A percentile compares a stretch with the other conserved stretches of the same genome.
Evolutionary conservation across 2,113 vertebrate genomes (phyloP).

Genomic region (Colossoma macropomum): DNA sequence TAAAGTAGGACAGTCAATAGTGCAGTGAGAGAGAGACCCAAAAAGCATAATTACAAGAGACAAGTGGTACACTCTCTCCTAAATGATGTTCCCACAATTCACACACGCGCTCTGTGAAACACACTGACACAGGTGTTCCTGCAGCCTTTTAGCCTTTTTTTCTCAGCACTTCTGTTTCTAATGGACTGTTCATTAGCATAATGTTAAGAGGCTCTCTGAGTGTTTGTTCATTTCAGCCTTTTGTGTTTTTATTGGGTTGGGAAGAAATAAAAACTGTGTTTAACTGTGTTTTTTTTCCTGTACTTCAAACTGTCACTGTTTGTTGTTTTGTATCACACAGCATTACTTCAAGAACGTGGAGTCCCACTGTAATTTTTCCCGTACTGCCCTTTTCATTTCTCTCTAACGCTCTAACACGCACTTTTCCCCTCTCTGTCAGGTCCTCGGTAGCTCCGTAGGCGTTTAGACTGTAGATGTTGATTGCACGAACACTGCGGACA

Average conservation of each 20-base stretch:
- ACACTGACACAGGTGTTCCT: conserved; percentile 3
- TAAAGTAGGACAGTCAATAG: conserved; percentile 8
- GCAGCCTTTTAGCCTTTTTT: conserved; percentile 8
- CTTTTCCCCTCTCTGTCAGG: background rate
- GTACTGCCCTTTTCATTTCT: background rate
- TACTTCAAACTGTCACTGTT: background rate
- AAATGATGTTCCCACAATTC: conserved; percentile 7
- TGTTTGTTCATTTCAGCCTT: conserved; percentile 38
- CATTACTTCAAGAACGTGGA: conserved; percentile 11
- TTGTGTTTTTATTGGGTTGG: conserved; percentile 8
- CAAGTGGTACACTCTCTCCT: conserved; percentile 6
- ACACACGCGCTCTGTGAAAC: background rate
- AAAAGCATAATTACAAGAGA: conserved; percentile 30
- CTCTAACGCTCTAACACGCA: background rate
- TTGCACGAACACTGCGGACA: conserved; percentile 25
- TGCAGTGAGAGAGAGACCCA: background rate
- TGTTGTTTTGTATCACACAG: background rate
- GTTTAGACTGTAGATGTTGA: conserved; percentile 13
- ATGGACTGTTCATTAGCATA: conserved; percentile 50
- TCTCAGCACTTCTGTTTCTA: conserved; percentile 8
- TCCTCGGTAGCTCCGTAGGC: conserved; percentile 17
- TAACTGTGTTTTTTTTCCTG: background rate
- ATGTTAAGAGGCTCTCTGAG: conserved; percentile 37
- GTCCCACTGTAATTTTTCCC: background rate
- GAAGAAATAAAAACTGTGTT: background rate